Percentiles rank a stretch among this genome's conserved stretches.
These are phyloP conservation scores for Dryadula phaetusa DNA, from an alignment of 2,888 invertebrate species.

Conservation along the genomic window DNA sequence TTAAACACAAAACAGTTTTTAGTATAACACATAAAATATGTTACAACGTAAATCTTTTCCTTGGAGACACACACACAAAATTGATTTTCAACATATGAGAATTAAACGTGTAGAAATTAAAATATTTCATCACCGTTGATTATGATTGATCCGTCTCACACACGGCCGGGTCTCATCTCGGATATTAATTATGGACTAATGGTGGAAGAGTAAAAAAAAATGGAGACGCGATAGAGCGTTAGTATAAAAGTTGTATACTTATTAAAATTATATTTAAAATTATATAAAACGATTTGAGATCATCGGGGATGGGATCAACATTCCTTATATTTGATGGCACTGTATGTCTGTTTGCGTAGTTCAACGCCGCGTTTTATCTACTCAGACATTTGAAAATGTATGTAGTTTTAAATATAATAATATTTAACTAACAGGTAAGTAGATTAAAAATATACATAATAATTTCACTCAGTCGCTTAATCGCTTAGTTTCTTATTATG, in stretches of 20 bases:
- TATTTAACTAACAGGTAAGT: too few relatives aligned
- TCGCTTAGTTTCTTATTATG: too few relatives aligned
- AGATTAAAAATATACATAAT: too few relatives aligned
- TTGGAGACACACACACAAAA: constrained; percentile 7
- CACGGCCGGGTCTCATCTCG: constrained; percentile 58
- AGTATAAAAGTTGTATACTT: constrained; percentile 54
- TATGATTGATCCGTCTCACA: constrained; percentile 75
- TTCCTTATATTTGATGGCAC: too few relatives aligned
- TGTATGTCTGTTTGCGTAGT: too few relatives aligned
- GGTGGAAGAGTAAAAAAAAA: constrained; percentile 67
- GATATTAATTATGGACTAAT: constrained; percentile 82
- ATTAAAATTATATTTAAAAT: neutral
- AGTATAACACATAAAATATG: constrained; percentile 16
- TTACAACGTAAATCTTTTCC: constrained; percentile 10
- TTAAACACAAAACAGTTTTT: neutral
- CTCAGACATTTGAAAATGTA: too few relatives aligned
- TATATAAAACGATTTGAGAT: too few relatives aligned
- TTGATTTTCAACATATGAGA: constrained; percentile 15
- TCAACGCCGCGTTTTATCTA: too few relatives aligned
- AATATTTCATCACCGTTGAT: constrained; percentile 70
- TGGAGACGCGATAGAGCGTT: constrained; percentile 55
- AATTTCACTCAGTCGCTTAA: too few relatives aligned
- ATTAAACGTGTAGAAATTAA: constrained; percentile 53
- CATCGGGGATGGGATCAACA: too few relatives aligned
- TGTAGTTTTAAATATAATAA: too few relatives aligned